Evolutionary conservation across 2,113 vertebrate species (phyloP).

Genomic region (Actenoides hombroni): DNA sequence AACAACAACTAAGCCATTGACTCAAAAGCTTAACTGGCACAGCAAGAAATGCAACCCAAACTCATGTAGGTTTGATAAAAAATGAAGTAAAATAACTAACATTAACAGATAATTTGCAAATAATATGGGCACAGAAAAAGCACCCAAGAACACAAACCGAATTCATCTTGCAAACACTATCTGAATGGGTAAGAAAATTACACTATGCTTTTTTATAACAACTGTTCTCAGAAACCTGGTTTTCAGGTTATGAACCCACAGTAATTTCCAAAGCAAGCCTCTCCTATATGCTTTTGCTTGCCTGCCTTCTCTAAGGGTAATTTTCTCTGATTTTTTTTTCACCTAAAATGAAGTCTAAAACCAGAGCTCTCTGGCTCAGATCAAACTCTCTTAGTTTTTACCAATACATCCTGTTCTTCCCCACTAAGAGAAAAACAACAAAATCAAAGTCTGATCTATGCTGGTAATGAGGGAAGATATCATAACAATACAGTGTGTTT

Average conservation of each 20-base stretch:
- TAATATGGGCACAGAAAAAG: neutral
- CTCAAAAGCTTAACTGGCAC: neutral
- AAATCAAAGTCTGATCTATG: neutral
- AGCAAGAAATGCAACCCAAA: neutral
- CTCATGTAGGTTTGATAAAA: neutral
- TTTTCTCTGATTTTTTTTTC: neutral
- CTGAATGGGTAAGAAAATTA: neutral
- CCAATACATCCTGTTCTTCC: neutral
- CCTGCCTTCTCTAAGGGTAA: neutral
- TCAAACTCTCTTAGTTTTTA: neutral
- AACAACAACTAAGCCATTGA: neutral
- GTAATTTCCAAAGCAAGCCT: neutral
- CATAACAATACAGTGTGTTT: neutral
- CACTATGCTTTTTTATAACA: neutral
- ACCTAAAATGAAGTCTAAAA: neutral
- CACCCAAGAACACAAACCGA: fast-evolving
- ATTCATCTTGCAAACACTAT: neutral
- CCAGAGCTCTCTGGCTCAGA: neutral
- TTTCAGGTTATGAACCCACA: neutral
- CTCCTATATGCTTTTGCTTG: neutral
- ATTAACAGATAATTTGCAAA: neutral
- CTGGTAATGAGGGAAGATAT: neutral
- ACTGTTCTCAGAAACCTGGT: neutral
- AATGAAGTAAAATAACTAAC: neutral
- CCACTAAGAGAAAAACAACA: neutral